Percentiles rank a stretch among this genome's conserved stretches.
phyloP scores from a whole-genome alignment of 2,888 invertebrate species.

The Caenorhabditis sp. region DNA sequence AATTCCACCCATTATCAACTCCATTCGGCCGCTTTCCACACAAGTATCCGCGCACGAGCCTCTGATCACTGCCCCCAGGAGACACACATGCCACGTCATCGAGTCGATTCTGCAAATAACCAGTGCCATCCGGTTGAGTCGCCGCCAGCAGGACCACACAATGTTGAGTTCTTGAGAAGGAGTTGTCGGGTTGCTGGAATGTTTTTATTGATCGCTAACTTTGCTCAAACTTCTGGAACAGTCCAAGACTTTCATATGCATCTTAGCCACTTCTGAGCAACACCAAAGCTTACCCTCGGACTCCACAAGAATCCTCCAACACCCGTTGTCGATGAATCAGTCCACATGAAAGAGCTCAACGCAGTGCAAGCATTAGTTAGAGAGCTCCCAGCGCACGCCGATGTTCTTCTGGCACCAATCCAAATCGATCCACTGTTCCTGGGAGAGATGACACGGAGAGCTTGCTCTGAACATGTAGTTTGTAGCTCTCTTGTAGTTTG shows the following conservation, averaged over 20 bases:
- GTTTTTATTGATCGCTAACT: too few species aligned
- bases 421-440: conserved; percentile 14
- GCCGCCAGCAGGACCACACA: conserved; percentile 13
- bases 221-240: too few species aligned
- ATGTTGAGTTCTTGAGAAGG: background rate
- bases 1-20: background rate
- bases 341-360: conserved; percentile 11
- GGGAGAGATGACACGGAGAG: background rate
- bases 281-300: too few species aligned
- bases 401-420: conserved; percentile 9
- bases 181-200: conserved; percentile 24
- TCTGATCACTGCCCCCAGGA: background rate
- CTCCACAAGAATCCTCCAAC: conserved; percentile 20
- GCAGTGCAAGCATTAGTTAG: background rate
- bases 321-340: conserved; percentile 1
- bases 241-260: too few species aligned
- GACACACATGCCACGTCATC: conserved; percentile 27
- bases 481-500: background rate
- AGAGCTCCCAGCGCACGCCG: background rate
- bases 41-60: background rate
- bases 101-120: background rate
- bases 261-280: too few species aligned
- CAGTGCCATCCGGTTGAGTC: background rate
- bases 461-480: background rate
- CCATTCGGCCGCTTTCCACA: conserved; percentile 18